A percentile compares a stretch with the other conserved stretches of the same genome.
Evolutionary conservation across 1,140 invertebrate species (phyloP).

Genomic region (Lasaia peninsularis): DNA sequence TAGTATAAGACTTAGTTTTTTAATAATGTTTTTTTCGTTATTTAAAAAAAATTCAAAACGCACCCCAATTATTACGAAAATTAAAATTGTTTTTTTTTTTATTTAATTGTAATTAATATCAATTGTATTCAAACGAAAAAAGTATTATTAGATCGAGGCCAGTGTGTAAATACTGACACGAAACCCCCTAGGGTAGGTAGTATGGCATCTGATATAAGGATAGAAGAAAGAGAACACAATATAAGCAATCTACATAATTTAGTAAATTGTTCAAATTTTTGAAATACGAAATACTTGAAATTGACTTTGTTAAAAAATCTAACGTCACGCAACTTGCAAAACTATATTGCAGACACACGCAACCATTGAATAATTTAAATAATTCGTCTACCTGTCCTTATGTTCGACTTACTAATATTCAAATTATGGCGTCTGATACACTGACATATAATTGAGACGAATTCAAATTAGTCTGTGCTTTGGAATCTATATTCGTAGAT

Average conservation of each 20-base stretch:
- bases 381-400: slow-evolving; percentile 51
- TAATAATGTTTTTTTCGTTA: too few species aligned
- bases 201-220: not conserved
- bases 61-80: too few species aligned
- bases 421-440: slow-evolving; percentile 42
- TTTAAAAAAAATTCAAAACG: too few species aligned
- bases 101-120: too few species aligned
- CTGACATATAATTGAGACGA: slow-evolving; percentile 10
- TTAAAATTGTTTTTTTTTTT: too few species aligned
- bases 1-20: too few species aligned
- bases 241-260: not conserved
- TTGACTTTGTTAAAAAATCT: not conserved
- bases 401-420: slow-evolving; percentile 29
- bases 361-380: slow-evolving; percentile 56
- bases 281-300: slow-evolving; percentile 1
- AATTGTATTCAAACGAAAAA: too few species aligned
- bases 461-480: too few species aligned
- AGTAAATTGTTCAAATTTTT: slow-evolving; percentile 14
- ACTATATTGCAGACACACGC: slow-evolving; percentile 41
- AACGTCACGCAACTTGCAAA: slow-evolving; percentile 4
- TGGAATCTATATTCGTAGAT: too few species aligned
- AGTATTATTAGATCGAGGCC: too few species aligned
- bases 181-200: too few species aligned
- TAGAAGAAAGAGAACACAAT: not conserved
- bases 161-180: too few species aligned